A percentile compares a stretch with the other conserved stretches of the same genome.
These are phyloP conservation scores for Chloroclysta siterata DNA, from an alignment of 2,888 invertebrate genomes.

Conservation along the genomic window DNA sequence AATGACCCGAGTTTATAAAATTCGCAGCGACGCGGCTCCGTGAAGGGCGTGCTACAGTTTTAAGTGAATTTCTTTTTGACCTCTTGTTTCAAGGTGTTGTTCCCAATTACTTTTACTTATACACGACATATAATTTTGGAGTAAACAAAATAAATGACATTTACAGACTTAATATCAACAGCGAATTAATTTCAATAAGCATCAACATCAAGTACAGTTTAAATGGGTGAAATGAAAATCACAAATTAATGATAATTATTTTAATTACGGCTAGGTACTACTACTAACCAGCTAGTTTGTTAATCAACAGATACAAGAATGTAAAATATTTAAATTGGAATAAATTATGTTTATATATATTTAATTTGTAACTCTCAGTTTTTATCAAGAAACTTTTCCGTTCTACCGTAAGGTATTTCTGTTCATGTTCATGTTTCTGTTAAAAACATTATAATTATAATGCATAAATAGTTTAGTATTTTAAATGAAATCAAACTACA, in stretches of 20 bases:
- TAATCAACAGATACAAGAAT: no score
- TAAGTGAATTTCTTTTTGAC: conserved; percentile 85
- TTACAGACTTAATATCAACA: conserved; percentile 60
- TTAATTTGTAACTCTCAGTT: background rate
- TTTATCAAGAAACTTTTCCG: background rate
- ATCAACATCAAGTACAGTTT: conserved; percentile 33
- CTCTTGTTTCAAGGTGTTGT: conserved; percentile 81
- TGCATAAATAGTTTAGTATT: background rate
- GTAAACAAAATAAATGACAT: conserved; percentile 77
- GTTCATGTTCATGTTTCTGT: no score
- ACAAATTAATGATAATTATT: conserved; percentile 6
- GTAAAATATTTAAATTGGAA: no score
- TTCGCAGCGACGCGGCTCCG: conserved; percentile 65
- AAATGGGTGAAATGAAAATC: conserved; percentile 32
- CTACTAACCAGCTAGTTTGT: background rate
- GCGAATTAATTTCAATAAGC: conserved; percentile 40
- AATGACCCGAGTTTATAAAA: conserved; percentile 80
- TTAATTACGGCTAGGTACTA: conserved; percentile 1
- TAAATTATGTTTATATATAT: background rate
- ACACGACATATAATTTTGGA: conserved; percentile 74
- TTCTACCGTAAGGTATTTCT: no score
- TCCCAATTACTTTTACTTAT: conserved; percentile 69
- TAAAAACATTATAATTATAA: background rate
- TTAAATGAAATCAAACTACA: background rate
- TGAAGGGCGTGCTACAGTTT: conserved; percentile 83